Evolutionary conservation across 2,797 vertebrate species (phyloP).

Genomic region (Varecia variegata): DNA sequence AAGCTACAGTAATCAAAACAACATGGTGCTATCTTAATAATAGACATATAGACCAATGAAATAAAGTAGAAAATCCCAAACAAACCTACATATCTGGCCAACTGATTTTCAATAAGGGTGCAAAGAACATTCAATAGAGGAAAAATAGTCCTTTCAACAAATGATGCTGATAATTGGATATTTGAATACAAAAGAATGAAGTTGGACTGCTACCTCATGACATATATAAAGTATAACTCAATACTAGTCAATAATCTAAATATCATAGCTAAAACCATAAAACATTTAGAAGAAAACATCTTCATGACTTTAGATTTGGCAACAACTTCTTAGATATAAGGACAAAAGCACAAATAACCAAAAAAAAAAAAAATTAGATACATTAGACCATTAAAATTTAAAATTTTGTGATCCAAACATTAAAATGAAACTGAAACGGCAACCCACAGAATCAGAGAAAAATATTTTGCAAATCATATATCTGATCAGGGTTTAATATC

Average conservation of each 20-base stretch:
- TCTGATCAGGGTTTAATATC: neutral
- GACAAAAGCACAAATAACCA: neutral
- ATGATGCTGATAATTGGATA: neutral
- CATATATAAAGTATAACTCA: neutral
- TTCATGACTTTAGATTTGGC: neutral
- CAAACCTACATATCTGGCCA: neutral
- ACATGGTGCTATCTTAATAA: neutral
- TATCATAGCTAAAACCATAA: neutral
- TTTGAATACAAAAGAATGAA: neutral
- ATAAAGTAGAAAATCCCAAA: neutral
- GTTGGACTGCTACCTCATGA: neutral
- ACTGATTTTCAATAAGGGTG: neutral
- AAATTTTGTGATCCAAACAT: neutral
- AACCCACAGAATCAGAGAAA: neutral
- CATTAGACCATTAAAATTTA: too few species aligned
- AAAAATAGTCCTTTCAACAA: neutral
- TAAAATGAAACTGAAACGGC: neutral
- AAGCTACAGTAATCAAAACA: neutral
- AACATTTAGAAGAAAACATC: neutral
- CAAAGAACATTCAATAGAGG: neutral
- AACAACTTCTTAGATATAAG: neutral
- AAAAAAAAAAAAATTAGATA: too few species aligned
- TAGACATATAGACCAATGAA: neutral
- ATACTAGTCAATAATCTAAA: neutral
- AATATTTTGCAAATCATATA: neutral